These are phyloP conservation scores for Embidobia sp. DNA, from an alignment of 2,888 invertebrate genomes.

Conservation along the genomic window DNA sequence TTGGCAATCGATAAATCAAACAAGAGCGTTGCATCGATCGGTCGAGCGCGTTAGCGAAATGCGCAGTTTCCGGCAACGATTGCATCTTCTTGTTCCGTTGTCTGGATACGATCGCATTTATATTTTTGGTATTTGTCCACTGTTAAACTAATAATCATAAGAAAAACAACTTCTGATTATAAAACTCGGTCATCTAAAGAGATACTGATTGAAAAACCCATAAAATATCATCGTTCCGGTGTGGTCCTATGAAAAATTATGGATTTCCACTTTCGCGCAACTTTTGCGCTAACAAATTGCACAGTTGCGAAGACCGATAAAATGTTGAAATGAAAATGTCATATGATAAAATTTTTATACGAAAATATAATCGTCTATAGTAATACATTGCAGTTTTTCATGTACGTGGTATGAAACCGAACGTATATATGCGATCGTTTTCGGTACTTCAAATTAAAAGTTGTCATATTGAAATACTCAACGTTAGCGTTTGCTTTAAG, in stretches of 20 bases:
- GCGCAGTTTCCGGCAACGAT: constrained; percentile 2
- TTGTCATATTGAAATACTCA: constrained; percentile 18
- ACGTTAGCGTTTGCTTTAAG: constrained; percentile 2
- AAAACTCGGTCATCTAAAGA: background rate
- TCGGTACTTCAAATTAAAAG: constrained; percentile 30
- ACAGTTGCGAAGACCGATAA: constrained; percentile 14
- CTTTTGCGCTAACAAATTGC: constrained; percentile 25
- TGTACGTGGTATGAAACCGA: constrained; percentile 25
- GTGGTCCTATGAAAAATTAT: constrained; percentile 12
- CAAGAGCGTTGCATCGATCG: constrained; percentile 3
- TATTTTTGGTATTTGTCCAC: constrained; percentile 11
- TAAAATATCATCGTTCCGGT: constrained; percentile 11
- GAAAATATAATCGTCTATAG: background rate
- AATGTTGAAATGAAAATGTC: constrained; percentile 28
- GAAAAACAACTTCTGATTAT: background rate
- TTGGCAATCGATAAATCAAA: constrained; percentile 33
- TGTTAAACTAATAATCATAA: background rate
- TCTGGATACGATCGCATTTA: constrained; percentile 6
- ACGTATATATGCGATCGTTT: constrained; percentile 17
- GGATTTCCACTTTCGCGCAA: constrained; percentile 1
- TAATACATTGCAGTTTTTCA: constrained; percentile 27
- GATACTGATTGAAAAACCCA: constrained; percentile 10
- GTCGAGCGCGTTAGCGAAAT: no score
- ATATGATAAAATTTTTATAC: background rate
- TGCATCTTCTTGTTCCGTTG: background rate